These are phyloP conservation scores for Alosa alosa DNA, from an alignment of 2,113 vertebrate species.

Conservation along the genomic window DNA sequence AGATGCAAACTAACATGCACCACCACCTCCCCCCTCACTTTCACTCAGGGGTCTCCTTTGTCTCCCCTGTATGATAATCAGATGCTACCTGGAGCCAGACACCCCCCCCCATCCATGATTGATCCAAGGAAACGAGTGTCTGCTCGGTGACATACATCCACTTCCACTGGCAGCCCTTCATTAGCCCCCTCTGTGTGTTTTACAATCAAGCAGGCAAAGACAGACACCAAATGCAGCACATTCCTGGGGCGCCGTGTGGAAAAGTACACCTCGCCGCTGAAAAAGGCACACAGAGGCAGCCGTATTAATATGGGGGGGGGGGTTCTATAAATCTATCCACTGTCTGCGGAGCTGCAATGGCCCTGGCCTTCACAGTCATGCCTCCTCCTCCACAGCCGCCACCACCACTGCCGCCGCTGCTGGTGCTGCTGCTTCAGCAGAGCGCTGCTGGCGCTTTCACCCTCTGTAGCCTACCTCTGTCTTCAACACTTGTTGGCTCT, in stretches of 20 bases:
- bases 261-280: constrained; percentile 23
- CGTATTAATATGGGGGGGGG: constrained; percentile 56
- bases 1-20: not conserved
- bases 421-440: constrained; percentile 1
- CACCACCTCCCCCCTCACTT: not conserved
- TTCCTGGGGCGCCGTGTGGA: constrained; percentile 52
- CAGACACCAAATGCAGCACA: constrained; percentile 49
- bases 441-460: constrained; percentile 53
- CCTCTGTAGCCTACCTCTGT: constrained; percentile 49
- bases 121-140: constrained; percentile 55
- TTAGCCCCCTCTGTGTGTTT: constrained; percentile 53
- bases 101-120: constrained; percentile 21
- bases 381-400: not conserved
- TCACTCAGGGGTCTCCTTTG: not conserved
- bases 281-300: constrained; percentile 12
- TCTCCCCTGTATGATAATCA: constrained; percentile 1
- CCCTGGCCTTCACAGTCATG: constrained; percentile 36
- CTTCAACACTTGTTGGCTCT: constrained; percentile 56
- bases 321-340: constrained; percentile 63
- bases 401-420: constrained; percentile 10
- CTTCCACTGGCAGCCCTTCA: constrained; percentile 57
- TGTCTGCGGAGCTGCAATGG: constrained; percentile 62
- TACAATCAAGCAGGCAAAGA: constrained; percentile 55
- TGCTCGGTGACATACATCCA: constrained; percentile 47
- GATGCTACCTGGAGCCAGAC: not conserved